Evolutionary conservation across 1,140 invertebrate species (phyloP).

Genomic region (Zaprionus inermis): DNA sequence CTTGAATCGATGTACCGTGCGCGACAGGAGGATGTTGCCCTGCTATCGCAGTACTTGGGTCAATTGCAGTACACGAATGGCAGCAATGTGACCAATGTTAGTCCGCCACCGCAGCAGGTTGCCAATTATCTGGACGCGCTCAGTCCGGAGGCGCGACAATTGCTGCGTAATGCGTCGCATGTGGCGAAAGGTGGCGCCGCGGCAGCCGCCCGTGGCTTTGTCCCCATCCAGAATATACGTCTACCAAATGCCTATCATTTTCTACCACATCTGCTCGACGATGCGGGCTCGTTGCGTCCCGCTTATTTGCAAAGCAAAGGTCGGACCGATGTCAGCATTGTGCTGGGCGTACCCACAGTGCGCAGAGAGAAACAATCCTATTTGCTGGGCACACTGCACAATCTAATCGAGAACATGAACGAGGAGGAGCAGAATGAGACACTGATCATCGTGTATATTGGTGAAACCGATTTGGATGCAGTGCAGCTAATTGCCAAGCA

Average conservation of each 20-base stretch:
- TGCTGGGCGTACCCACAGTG: slow-evolving; percentile 95
- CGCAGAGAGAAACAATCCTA: slow-evolving; percentile 94
- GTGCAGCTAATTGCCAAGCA: slow-evolving; percentile 89
- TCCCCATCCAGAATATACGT: slow-evolving; percentile 84
- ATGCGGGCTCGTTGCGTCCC: slow-evolving; percentile 91
- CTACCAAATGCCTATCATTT: slow-evolving; percentile 93
- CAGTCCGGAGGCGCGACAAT: slow-evolving; percentile 84
- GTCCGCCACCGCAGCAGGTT: slow-evolving; percentile 48
- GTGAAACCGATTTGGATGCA: slow-evolving; percentile 92
- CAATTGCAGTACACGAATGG: slow-evolving; percentile 54
- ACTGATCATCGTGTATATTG: slow-evolving; percentile 95
- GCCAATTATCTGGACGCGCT: slow-evolving; percentile 80
- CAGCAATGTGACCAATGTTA: slow-evolving; percentile 41
- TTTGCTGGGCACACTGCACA: slow-evolving; percentile 93
- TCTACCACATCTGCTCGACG: slow-evolving; percentile 93
- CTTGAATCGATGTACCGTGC: slow-evolving; percentile 89
- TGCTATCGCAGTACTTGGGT: slow-evolving; percentile 87
- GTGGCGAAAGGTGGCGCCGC: slow-evolving; percentile 12
- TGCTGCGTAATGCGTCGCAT: slow-evolving; percentile 84
- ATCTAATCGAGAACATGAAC: slow-evolving; percentile 92
- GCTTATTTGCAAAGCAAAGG: slow-evolving; percentile 91
- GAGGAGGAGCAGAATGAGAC: slow-evolving; percentile 91
- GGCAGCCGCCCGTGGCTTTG: slow-evolving; percentile 44
- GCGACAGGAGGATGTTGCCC: slow-evolving; percentile 89
- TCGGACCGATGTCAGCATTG: slow-evolving; percentile 90